phyloP scores from a whole-genome alignment of 2,797 vertebrate species.

The Onychomys torridus region DNA sequence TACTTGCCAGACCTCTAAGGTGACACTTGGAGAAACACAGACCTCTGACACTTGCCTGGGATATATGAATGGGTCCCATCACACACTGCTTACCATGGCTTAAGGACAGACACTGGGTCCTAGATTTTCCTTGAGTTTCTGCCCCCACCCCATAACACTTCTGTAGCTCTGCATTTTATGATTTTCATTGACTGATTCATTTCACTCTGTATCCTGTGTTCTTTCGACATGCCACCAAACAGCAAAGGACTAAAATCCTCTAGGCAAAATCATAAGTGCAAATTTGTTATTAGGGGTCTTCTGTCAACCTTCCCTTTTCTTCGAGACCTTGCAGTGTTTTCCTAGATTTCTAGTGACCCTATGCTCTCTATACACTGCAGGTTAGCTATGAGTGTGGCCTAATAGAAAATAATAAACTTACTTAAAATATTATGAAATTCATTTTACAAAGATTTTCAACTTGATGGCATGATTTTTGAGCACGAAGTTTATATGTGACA shows the following conservation, averaged over 20 bases:
- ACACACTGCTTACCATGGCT: not conserved
- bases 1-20: not conserved
- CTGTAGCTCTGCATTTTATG: not conserved
- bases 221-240: constrained; percentile 19
- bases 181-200: not conserved
- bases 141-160: not conserved
- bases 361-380: not conserved
- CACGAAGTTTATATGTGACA: not conserved
- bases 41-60: not conserved
- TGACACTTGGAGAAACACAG: not conserved
- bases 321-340: not conserved
- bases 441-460: not conserved
- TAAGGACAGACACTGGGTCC: not conserved
- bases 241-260: constrained; percentile 5
- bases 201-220: not conserved
- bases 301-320: accelerated
- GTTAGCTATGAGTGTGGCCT: not conserved
- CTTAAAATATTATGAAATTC: not conserved
- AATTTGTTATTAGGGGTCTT: not conserved
- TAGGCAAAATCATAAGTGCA: not conserved
- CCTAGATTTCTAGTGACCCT: not conserved
- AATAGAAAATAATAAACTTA: not conserved
- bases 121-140: constrained; percentile 8
- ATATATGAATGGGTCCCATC: not conserved
- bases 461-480: not conserved